These are phyloP conservation scores for Acanthosoma haemorrhoidale DNA, from an alignment of 2,888 invertebrate genomes.

Conservation along the genomic window DNA sequence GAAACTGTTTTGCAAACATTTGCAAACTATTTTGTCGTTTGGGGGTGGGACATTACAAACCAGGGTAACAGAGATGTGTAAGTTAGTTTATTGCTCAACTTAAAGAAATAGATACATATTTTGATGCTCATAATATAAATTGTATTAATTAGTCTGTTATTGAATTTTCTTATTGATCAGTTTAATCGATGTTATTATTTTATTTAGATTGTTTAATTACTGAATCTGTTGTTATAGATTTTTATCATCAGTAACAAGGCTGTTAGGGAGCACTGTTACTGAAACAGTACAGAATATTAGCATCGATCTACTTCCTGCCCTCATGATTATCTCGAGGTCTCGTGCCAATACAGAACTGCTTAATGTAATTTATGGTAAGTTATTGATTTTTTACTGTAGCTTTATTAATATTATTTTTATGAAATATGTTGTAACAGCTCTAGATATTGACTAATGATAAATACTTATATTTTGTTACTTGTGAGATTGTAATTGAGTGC, in stretches of 20 bases:
- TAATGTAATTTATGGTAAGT: conserved; percentile 53
- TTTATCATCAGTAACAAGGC: conserved; percentile 12
- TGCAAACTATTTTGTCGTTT: conserved; percentile 83
- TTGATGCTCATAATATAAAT: too few relatives aligned
- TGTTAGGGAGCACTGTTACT: conserved; percentile 11
- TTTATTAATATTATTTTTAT: too few relatives aligned
- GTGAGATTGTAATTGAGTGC: too few relatives aligned
- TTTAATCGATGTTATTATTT: neutral
- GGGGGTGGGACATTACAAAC: conserved; percentile 95
- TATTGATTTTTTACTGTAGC: neutral
- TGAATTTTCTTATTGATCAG: neutral
- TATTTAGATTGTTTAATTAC: neutral
- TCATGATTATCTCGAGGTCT: conserved; percentile 82
- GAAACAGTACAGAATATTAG: conserved; percentile 60
- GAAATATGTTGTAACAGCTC: too few relatives aligned
- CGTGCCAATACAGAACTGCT: conserved; percentile 85
- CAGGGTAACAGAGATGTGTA: conserved; percentile 78
- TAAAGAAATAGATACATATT: too few relatives aligned
- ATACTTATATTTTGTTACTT: too few relatives aligned
- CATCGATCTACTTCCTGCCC: conserved; percentile 79
- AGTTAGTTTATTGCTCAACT: too few relatives aligned
- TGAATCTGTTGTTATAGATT: neutral
- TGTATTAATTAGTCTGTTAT: neutral
- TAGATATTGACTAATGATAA: too few relatives aligned
- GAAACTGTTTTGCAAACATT: conserved; percentile 87